Evolutionary conservation across 2,113 vertebrate species (phyloP).

Genomic region (Notothenia coriiceps): DNA sequence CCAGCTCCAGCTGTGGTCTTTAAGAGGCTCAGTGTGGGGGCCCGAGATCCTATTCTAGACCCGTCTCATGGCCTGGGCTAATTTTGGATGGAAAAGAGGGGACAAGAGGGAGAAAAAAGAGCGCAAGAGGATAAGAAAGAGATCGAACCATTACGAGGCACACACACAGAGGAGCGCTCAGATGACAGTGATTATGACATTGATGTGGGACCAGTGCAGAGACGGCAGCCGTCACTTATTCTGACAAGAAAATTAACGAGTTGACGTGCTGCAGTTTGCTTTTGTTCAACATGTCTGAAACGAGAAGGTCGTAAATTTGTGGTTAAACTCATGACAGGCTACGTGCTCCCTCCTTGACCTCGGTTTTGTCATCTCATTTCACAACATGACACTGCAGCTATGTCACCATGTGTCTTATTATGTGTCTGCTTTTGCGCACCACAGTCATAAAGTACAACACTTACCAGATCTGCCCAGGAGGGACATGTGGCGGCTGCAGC

Average conservation of each 20-base stretch:
- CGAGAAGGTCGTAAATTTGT: conserved; percentile 49
- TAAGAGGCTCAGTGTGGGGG: conserved; percentile 52
- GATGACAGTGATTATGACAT: neutral
- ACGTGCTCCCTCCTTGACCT: conserved; percentile 58
- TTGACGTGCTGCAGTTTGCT: conserved; percentile 4
- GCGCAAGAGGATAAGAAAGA: neutral
- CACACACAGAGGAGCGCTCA: neutral
- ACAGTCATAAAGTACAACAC: conserved; percentile 22
- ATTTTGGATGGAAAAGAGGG: conserved; percentile 59
- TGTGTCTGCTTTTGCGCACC: conserved; percentile 27
- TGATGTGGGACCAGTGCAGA: neutral
- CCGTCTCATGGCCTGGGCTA: conserved; percentile 67
- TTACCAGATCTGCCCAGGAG: conserved; percentile 3
- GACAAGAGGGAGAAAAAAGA: conserved; percentile 17
- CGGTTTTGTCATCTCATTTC: conserved; percentile 42
- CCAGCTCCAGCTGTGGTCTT: conserved; percentile 76
- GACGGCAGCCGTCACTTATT: neutral
- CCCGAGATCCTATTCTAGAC: conserved; percentile 69
- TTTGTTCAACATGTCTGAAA: conserved; percentile 3
- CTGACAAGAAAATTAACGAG: neutral
- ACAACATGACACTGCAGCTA: conserved; percentile 34
- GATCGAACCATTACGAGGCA: neutral
- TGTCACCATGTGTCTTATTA: conserved; percentile 9
- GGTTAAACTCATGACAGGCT: conserved; percentile 38
- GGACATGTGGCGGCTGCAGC: conserved; percentile 11